Conservation (phyloP, 2,113 vertebrate genomes). For the Emydura subglobosa region DNA sequence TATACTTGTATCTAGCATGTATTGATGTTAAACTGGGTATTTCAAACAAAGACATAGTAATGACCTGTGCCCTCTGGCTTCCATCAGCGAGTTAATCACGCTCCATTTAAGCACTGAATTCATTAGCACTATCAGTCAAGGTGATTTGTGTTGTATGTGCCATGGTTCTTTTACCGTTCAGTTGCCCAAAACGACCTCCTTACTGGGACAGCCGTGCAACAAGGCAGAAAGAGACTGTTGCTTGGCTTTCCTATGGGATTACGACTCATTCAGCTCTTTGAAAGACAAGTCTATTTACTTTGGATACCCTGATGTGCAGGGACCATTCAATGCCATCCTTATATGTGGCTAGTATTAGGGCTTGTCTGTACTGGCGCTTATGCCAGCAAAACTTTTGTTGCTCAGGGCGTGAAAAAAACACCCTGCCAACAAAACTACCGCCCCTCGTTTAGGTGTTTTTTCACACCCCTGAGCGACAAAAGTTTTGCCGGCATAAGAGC, state of each 20-base stretch:
- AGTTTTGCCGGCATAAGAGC: no score
- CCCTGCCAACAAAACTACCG: no score
- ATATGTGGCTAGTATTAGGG: background rate
- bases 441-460: no score
- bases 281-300: background rate
- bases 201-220: background rate
- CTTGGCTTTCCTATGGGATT: rapidly evolving
- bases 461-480: no score
- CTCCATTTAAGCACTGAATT: background rate
- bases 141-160: background rate
- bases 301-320: background rate
- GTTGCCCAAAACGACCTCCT: background rate
- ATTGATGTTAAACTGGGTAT: background rate
- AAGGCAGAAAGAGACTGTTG: background rate
- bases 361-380: no score
- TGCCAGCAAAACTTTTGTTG: no score
- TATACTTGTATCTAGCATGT: rapidly evolving
- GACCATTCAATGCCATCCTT: background rate
- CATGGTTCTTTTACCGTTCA: background rate
- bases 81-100: background rate
- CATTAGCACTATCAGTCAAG: background rate
- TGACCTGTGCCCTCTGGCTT: background rate
- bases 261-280: background rate
- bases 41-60: background rate
- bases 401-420: no score